Percentiles rank a stretch among this genome's conserved stretches.
These are phyloP conservation scores for Podargus strigoides DNA, from an alignment of 2,797 vertebrate genomes.

Conservation along the genomic window DNA sequence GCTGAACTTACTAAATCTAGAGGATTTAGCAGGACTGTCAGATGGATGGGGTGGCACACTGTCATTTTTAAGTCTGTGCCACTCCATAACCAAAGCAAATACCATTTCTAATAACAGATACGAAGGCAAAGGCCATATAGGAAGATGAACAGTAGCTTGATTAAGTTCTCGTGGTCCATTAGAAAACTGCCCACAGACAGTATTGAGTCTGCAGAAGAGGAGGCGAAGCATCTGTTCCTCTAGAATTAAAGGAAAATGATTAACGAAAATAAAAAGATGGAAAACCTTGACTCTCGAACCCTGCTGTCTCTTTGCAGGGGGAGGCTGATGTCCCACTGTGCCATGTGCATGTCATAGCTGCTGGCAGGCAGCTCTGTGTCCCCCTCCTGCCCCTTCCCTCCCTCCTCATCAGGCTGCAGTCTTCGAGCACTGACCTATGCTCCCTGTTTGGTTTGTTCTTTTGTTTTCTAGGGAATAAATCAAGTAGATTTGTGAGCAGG, in stretches of 20 bases:
- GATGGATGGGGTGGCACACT: neutral
- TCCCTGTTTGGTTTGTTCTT: neutral
- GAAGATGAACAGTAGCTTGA: neutral
- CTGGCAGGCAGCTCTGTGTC: neutral
- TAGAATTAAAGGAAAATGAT: neutral
- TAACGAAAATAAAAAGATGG: neutral
- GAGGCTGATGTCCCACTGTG: neutral
- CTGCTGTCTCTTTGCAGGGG: neutral
- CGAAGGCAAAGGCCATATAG: neutral
- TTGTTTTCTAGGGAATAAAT: neutral
- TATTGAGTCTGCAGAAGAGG: neutral
- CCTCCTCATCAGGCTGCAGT: neutral
- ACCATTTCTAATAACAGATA: neutral
- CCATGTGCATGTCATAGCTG: neutral
- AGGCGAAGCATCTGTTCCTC: neutral
- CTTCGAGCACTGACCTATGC: neutral
- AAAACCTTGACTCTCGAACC: neutral
- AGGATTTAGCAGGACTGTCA: neutral
- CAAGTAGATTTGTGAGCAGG: neutral
- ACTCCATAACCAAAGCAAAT: neutral
- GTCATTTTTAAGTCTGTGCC: neutral
- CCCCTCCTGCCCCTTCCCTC: neutral
- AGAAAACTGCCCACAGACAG: neutral
- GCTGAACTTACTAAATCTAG: neutral
- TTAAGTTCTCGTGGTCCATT: neutral